Evolutionary conservation across 2,113 vertebrate species (phyloP), one percentile per base, ranked within the genome.

Genomic region (Xenopus tropicalis): DNA sequence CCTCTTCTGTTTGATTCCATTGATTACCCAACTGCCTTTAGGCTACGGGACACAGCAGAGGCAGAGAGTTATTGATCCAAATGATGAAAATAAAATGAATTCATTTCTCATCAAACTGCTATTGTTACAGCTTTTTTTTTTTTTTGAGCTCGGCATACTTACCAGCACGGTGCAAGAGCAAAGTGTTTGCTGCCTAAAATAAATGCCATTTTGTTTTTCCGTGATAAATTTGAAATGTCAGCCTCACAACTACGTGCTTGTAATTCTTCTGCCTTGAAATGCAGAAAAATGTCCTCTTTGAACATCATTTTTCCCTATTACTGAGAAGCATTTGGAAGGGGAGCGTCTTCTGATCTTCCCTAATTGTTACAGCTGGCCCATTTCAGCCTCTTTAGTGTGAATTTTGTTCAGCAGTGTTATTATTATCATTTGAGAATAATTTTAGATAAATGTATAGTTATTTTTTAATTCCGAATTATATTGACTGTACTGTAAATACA

Each of bases 61-160:
- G 83, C 86, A 83, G 84, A 91, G 86, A 85, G 79, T 84, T 88
- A 94, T 93, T 93, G 94, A 96, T 94, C 90, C 82, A 80, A 78
- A 85, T 78, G 80, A 85, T 84, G 86, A 88, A 92, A 91, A 92
- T 93, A 93, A 85, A 90, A 94, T 93, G 90, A 92, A 88, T 91
- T 93, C 88, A 92, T 93, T 93, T 90, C 83, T 90, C 83, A 84
- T 89, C 81, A 87, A 85, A 81, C 78, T 80, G 52, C 80, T 78
- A 66, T 84, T 86, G 80, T 82, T 74, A 24, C 86, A 85, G 85
- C 82, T 80, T 85, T 79, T 81, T 77, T 83, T 77, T 83, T 79
- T 82, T 77, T 71, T 83, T 79, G 57, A 76, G 75, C 76, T 54
- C 62, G 72, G 65, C 17, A 69, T 79, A 78, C 66, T 82, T 71